Conservation (phyloP, 2,797 vertebrate species). For the Enteromius paludinosus region DNA sequence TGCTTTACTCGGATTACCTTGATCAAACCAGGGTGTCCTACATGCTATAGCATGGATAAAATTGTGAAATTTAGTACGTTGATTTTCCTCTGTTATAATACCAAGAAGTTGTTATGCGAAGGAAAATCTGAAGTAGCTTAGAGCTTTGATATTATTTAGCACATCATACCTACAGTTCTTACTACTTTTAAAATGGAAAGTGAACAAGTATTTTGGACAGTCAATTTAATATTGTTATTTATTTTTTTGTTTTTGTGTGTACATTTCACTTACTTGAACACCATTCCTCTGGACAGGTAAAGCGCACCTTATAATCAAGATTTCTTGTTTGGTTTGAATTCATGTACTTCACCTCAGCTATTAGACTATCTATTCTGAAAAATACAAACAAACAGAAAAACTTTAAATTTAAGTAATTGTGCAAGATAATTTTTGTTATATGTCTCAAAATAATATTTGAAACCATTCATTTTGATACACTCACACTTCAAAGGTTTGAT, state of each 20-base stretch:
- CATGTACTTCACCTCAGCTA: too few relatives aligned
- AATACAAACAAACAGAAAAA: background rate
- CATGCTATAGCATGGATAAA: too few relatives aligned
- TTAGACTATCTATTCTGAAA: slow-evolving; percentile 14
- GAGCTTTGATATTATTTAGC: background rate
- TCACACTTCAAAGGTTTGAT: slow-evolving; percentile 60
- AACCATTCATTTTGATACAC: background rate
- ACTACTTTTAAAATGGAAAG: background rate
- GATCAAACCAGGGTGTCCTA: slow-evolving; percentile 67
- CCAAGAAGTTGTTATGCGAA: background rate
- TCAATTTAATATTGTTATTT: background rate
- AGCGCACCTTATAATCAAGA: slow-evolving; percentile 63
- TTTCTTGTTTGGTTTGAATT: slow-evolving; percentile 56
- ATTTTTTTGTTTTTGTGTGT: background rate
- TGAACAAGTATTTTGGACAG: background rate
- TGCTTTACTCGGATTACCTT: slow-evolving; percentile 49
- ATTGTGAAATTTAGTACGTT: too few relatives aligned
- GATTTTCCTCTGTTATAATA: too few relatives aligned
- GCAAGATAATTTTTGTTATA: background rate
- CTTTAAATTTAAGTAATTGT: background rate
- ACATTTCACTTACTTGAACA: slow-evolving; percentile 60
- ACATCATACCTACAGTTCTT: background rate
- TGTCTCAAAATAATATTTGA: background rate
- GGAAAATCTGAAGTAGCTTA: background rate
- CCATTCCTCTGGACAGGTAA: slow-evolving; percentile 65